Evolutionary conservation across 2,888 invertebrate species (phyloP).

Genomic region (Anorthoa munda): DNA sequence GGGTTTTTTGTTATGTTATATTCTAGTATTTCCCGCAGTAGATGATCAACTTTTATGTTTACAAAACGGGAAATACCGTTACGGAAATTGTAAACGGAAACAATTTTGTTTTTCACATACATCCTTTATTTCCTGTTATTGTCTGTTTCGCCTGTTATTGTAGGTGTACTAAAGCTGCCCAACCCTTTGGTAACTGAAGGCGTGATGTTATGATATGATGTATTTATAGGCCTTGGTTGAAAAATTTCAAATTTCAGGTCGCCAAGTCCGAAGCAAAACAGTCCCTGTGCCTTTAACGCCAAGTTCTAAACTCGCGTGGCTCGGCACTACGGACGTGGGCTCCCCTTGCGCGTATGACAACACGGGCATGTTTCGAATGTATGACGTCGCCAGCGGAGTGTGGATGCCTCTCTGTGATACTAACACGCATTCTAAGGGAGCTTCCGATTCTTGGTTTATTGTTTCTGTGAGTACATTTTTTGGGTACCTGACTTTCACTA

Average conservation of each 20-base stretch:
- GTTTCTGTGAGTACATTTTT: conserved; percentile 89
- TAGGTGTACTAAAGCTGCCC: too few species aligned
- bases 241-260: conserved; percentile 71
- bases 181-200: too few species aligned
- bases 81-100: conserved; percentile 2
- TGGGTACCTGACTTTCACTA: too few species aligned
- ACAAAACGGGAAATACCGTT: background rate
- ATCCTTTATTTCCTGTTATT: conserved; percentile 2
- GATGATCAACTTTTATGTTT: background rate
- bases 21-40: background rate
- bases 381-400: conserved; percentile 92
- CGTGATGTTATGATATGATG: too few species aligned
- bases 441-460: conserved; percentile 86
- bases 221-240: background rate
- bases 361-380: conserved; percentile 94
- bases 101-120: background rate
- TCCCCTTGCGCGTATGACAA: conserved; percentile 95
- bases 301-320: conserved; percentile 93
- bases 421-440: conserved; percentile 90
- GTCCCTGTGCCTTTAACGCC: conserved; percentile 93
- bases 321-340: conserved; percentile 95
- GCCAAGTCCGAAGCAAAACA: conserved; percentile 85
- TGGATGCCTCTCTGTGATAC: conserved; percentile 97
- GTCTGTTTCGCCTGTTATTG: background rate
- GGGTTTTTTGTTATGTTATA: background rate